Percentiles rank a stretch among this genome's conserved stretches.
Evolutionary conservation across 2,797 vertebrate genomes (phyloP).

Genomic region (Acanthurus tractus): DNA sequence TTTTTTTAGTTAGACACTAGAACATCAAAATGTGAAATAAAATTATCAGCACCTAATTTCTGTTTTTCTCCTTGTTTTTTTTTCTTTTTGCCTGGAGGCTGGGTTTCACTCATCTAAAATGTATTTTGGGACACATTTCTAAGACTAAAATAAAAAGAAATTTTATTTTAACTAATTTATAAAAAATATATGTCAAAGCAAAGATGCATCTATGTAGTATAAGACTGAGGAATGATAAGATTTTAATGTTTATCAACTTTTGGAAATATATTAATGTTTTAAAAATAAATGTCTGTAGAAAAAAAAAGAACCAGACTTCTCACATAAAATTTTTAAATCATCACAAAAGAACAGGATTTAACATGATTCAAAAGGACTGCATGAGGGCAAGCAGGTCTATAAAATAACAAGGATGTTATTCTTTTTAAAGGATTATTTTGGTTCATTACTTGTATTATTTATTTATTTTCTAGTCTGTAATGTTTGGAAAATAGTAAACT

Average conservation of each 20-base stretch:
- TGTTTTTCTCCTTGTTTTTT: not conserved
- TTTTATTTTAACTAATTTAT: not conserved
- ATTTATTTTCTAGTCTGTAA: not conserved
- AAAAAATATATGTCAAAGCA: not conserved
- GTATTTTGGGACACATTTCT: not conserved
- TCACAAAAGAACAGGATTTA: not conserved
- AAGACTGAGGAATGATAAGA: not conserved
- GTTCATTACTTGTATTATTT: not conserved
- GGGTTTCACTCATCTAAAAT: not conserved
- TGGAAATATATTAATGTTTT: not conserved
- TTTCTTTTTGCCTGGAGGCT: too few relatives aligned
- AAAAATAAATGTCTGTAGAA: too few relatives aligned
- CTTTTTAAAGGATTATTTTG: not conserved
- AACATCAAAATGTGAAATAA: slow-evolving; percentile 60
- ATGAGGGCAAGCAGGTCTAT: not conserved
- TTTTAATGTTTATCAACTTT: not conserved
- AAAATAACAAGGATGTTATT: not conserved
- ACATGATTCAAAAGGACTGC: not conserved
- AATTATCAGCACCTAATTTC: slow-evolving; percentile 30
- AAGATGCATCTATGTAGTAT: not conserved
- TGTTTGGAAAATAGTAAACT: not conserved
- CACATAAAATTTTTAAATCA: not conserved
- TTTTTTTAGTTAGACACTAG: slow-evolving; percentile 42
- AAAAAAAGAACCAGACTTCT: too few relatives aligned
- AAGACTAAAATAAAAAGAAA: not conserved